phyloP scores from a whole-genome alignment of 2,113 vertebrate genomes.

The Spilogale gracilis region DNA sequence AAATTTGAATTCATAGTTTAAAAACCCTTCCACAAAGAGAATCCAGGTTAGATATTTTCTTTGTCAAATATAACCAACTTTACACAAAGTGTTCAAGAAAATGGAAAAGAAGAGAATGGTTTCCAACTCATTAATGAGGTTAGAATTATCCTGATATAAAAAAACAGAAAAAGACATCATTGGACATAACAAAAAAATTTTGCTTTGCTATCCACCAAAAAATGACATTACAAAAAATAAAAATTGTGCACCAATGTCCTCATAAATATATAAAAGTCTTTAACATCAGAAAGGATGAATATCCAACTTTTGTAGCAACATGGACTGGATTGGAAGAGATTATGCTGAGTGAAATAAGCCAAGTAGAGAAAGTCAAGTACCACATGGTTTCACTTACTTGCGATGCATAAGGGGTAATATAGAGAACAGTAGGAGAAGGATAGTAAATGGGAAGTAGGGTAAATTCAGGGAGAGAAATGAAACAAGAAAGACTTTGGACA shows the following conservation, averaged over 20 bases:
- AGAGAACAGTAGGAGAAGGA: too few species aligned
- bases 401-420: too few species aligned
- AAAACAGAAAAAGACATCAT: neutral
- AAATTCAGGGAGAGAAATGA: too few species aligned
- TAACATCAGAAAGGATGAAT: neutral
- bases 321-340: too few species aligned
- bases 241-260: neutral
- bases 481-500: too few species aligned
- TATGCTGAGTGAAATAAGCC: too few species aligned
- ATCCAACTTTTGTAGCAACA: too few species aligned
- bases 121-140: neutral
- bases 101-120: neutral
- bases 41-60: neutral
- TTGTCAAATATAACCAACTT: neutral
- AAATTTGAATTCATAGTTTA: neutral
- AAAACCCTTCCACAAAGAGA: neutral
- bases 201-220: too few species aligned
- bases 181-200: neutral
- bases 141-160: neutral
- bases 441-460: too few species aligned
- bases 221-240: neutral
- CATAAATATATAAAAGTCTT: neutral
- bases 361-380: too few species aligned
- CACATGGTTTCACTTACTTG: too few species aligned
- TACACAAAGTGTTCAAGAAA: neutral